These are phyloP conservation scores for Sphaeramia orbicularis DNA, from an alignment of 2,797 vertebrate genomes.

Conservation along the genomic window DNA sequence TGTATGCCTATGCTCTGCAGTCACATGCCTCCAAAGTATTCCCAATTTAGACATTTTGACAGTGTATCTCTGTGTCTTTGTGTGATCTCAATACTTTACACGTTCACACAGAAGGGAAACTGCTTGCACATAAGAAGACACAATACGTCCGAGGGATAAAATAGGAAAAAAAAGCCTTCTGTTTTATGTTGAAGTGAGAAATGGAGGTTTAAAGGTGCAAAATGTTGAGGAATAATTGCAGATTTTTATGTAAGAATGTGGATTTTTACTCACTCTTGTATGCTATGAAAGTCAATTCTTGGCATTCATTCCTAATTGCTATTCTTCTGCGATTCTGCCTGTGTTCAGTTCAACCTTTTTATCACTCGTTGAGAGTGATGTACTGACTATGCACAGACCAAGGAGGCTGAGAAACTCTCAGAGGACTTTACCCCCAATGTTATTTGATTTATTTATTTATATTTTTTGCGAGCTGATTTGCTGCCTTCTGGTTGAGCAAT, in stretches of 20 bases:
- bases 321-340: slow-evolving; percentile 4
- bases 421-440: slow-evolving; percentile 28
- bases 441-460: neutral
- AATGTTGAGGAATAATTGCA: neutral
- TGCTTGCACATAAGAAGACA: neutral
- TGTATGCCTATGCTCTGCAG: slow-evolving; percentile 2
- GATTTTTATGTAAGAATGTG: slow-evolving; percentile 7
- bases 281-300: neutral
- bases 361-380: slow-evolving; percentile 34
- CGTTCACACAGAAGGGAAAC: neutral
- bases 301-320: slow-evolving; percentile 21
- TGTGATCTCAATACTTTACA: neutral
- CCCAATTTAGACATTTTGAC: slow-evolving; percentile 12
- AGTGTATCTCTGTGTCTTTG: neutral
- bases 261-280: neutral
- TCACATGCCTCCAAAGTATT: neutral
- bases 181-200: neutral
- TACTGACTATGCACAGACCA: slow-evolving; percentile 2
- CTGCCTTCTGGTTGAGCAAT: slow-evolving; percentile 41
- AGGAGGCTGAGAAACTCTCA: slow-evolving; percentile 34
- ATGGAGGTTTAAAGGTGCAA: neutral
- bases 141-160: neutral
- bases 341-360: slow-evolving; percentile 32
- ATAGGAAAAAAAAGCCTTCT: neutral
- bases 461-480: slow-evolving; percentile 23